Evolutionary conservation across 1,140 invertebrate genomes (phyloP), one percentile per base, ranked within the genome.

Genomic region (Scylla paramamosain): DNA sequence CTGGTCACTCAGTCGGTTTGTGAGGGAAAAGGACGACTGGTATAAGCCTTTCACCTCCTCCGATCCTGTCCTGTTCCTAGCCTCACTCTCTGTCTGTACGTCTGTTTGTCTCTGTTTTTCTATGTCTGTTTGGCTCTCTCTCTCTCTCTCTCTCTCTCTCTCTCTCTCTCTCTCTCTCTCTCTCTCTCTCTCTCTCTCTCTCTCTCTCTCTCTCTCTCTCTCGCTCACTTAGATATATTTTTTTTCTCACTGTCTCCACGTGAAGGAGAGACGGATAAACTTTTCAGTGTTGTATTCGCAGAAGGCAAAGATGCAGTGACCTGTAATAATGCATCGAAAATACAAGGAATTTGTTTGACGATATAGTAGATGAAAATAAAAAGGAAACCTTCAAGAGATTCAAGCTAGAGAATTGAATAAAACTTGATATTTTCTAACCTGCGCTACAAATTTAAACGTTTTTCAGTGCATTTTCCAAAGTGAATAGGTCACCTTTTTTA

Each of bases 121-220:
- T 88, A 25, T 32, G 14, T 88, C 29, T 88, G n/a, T 20, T 82
- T 16, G 10, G 10, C 16, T 28, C 28, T 59, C 46, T 91, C 31
- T 28, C 46, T 52, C 31, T 29, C 46, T 91, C 28, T 59, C 45
- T 91, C 48, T 59, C 89, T 91, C 48, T 59, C 45, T 91, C 48
- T 59, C n/a, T 91, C 89, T 59, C n/a, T 91, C 89, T 59, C 45
- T 91, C 89, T 59, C 25, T 91, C 89, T 59, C 14, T 91, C 89
- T 77, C 59, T 92, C 91, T 31, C 59, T 82, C 12, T 29, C 39
- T 39, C 39, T 39, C 39, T 39, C 39, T 39, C 39, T 39, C 39
- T 39, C 39, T 39, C 39, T 39, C 39, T 52, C n/a, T 14, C 14
- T 77, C 28, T 25, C 52, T n/a, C 39, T 39, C 39, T 39, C 39